A percentile compares a stretch with the other conserved stretches of the same genome.
These are phyloP conservation scores for Lophochroa leadbeateri DNA, from an alignment of 2,113 vertebrate species.

Conservation along the genomic window DNA sequence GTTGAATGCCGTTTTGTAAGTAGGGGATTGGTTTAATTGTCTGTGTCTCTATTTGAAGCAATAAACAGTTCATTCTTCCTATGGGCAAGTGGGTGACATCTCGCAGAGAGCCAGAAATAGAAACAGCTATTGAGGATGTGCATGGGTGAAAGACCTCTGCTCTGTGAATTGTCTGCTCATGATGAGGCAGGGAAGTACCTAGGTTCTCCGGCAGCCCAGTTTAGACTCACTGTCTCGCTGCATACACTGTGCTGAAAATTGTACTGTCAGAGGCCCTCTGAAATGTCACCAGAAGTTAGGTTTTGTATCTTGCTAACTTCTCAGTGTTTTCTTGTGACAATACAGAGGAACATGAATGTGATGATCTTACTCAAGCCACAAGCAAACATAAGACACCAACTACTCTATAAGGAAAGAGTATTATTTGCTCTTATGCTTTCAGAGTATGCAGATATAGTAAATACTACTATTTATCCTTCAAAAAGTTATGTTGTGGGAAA, in stretches of 20 bases:
- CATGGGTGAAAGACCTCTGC: not conserved
- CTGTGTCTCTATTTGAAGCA: not conserved
- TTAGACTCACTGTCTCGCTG: not conserved
- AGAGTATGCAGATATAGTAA: not conserved
- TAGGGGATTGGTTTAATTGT: not conserved
- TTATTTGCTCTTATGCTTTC: not conserved
- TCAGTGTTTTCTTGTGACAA: not conserved
- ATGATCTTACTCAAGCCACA: not conserved
- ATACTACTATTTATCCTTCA: not conserved
- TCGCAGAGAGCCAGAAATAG: not conserved
- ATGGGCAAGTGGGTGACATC: not conserved
- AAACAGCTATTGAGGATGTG: not conserved
- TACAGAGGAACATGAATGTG: not conserved
- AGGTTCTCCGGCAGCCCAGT: not conserved
- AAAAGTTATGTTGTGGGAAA: not conserved
- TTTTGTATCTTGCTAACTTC: not conserved
- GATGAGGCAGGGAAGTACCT: not conserved
- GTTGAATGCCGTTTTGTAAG: not conserved
- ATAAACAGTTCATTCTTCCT: not conserved
- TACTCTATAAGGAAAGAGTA: not conserved
- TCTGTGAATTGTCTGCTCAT: not conserved
- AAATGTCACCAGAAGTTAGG: not conserved
- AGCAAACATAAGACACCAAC: not conserved
- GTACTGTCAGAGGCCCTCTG: accelerated
- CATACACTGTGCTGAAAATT: not conserved